A percentile compares a stretch with the other conserved stretches of the same genome.
These are phyloP conservation scores for Aquatica leii DNA, from an alignment of 2,888 invertebrate species.

Conservation along the genomic window DNA sequence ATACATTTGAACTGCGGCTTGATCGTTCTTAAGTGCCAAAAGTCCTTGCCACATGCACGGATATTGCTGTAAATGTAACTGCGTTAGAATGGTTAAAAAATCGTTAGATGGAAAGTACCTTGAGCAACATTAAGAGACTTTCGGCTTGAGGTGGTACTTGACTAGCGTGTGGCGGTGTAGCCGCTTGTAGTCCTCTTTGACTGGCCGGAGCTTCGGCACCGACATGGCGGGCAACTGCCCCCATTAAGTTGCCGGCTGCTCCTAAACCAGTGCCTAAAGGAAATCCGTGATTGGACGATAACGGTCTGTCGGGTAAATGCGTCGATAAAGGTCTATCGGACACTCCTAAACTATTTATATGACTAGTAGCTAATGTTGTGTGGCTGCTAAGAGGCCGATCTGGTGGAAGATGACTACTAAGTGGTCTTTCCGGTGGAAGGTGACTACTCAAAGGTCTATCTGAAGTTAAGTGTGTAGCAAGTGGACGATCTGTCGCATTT, in stretches of 20 bases:
- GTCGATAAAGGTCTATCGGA: conserved; percentile 48
- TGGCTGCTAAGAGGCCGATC: conserved; percentile 54
- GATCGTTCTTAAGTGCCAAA: conserved; percentile 94
- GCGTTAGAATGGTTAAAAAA: not conserved
- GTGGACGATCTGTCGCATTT: conserved; percentile 45
- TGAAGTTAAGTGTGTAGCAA: conserved; percentile 45
- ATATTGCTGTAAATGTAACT: conserved; percentile 73
- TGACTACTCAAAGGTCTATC: conserved; percentile 53
- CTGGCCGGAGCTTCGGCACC: conserved; percentile 65
- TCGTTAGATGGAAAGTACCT: conserved; percentile 61
- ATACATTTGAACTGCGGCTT: conserved; percentile 98
- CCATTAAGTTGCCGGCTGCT: conserved; percentile 59
- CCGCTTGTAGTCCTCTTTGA: conserved; percentile 64
- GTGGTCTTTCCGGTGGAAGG: conserved; percentile 49
- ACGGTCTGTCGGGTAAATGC: conserved; percentile 46
- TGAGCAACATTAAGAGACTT: conserved; percentile 79
- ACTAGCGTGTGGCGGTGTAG: conserved; percentile 75
- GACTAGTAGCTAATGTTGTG: conserved; percentile 49
- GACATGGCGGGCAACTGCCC: conserved; percentile 58
- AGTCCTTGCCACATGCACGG: conserved; percentile 98
- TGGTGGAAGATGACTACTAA: conserved; percentile 48
- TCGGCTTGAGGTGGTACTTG: conserved; percentile 86
- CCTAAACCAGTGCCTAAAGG: conserved; percentile 58
- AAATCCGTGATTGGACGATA: conserved; percentile 53
- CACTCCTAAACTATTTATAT: conserved; percentile 50